Evolutionary conservation across 2,888 invertebrate species (phyloP), one percentile per base, ranked within the genome.

Genomic region (Dryobotodes eremita): DNA sequence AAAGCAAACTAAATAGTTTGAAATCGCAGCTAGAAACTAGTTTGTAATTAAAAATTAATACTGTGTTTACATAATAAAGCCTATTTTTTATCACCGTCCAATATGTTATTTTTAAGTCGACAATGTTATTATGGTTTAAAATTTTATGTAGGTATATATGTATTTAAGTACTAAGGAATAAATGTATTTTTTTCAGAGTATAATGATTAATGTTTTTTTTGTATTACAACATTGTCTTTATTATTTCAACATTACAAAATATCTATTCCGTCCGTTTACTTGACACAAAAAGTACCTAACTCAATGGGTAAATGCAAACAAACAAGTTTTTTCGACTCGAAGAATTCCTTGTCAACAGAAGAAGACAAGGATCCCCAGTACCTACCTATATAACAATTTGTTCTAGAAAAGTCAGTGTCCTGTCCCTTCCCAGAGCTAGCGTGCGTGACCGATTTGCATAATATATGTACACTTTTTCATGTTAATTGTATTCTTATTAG

Each of bases 11-110:
- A 48, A 94, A 91, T 61, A 93, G 93, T 87, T 91, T 97, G 46
- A 95, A 94, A 86, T 89, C 93, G 15, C 94, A 95, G 65, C 86
- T 92, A 71, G 96, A 96, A 89, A 96, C 96, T 79, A 95, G 93
- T 88, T 89, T 96, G 80, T 96, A 91, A 91, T 65, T 75, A 50
- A 73, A 31, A 61, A 64, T n/a, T 5, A 53, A 17, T 53, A 53
- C 6, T 53, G 17, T 7, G 50, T 53, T 17, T 20, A 50, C 17
- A 17, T 50, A 15, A 50, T 36, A 20, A 46, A n/a, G 36, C 55
- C 20, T 76, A 46, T 36, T 65, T 3, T 74, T 23, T 17, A 65
- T 65, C 8, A 42, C 42, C 78, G 83, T 81, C 79, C 87, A 74
- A 74, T 64, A 70, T 42, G 55, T 61, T 74, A 57, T 50, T 72